Evolutionary conservation across 1,140 invertebrate species (phyloP).

Genomic region (Gryllus bimaculatus): DNA sequence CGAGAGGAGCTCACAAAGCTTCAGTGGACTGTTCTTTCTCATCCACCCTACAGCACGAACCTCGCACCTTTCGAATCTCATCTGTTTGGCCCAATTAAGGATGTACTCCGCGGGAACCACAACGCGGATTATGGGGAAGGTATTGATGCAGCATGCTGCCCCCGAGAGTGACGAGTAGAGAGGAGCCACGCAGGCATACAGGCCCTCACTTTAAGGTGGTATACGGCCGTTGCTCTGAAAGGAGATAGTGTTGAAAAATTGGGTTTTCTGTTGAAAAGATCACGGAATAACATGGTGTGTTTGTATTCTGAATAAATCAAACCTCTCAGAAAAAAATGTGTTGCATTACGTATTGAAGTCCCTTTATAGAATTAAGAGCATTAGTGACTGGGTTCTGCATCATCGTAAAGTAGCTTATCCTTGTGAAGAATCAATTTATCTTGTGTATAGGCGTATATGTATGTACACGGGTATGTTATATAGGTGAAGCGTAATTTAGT

Average conservation of each 20-base stretch:
- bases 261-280: too few relatives aligned
- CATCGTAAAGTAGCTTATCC: too few relatives aligned
- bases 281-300: too few relatives aligned
- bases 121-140: neutral
- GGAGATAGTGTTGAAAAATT: neutral
- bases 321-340: too few relatives aligned
- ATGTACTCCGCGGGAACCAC: neutral
- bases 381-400: too few relatives aligned
- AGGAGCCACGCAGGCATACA: neutral
- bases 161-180: neutral
- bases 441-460: too few relatives aligned
- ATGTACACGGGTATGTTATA: too few relatives aligned
- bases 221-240: neutral
- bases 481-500: too few relatives aligned
- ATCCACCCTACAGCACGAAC: neutral
- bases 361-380: too few relatives aligned
- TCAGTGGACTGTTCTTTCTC: neutral
- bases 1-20: neutral
- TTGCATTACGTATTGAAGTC: too few relatives aligned
- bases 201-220: neutral
- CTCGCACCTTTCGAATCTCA: neutral
- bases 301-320: too few relatives aligned
- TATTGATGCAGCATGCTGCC: neutral
- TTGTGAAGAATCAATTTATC: too few relatives aligned
- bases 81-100: neutral